These are phyloP conservation scores for Strix aluco DNA, from an alignment of 2,113 vertebrate species.

Conservation along the genomic window DNA sequence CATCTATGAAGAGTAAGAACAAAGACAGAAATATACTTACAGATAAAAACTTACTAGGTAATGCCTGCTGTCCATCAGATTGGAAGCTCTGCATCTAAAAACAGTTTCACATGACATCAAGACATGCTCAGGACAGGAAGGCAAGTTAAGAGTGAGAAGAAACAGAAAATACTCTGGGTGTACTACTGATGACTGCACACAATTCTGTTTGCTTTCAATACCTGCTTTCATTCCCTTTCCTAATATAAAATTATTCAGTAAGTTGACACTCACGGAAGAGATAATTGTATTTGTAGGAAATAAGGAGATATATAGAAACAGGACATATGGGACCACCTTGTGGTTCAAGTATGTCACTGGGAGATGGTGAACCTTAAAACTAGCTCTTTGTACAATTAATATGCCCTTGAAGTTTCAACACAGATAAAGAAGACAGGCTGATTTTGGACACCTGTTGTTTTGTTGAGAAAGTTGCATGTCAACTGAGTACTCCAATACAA, in stretches of 20 bases:
- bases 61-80: not conserved
- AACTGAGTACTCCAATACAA: not conserved
- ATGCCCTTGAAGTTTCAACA: not conserved
- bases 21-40: not conserved
- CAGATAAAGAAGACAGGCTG: not conserved
- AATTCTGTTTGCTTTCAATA: not conserved
- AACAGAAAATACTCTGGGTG: not conserved
- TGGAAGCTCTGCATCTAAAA: not conserved
- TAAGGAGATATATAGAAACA: not conserved
- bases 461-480: not conserved
- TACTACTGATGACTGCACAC: not conserved
- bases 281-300: not conserved
- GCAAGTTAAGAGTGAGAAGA: not conserved
- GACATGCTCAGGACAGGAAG: not conserved
- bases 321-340: not conserved
- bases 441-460: not conserved
- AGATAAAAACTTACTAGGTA: not conserved
- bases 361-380: not conserved
- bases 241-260: not conserved
- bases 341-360: not conserved
- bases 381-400: not conserved
- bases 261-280: not conserved
- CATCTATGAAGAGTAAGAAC: constrained; percentile 81
- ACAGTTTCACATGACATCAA: not conserved
- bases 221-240: not conserved